Evolutionary conservation across 1,140 invertebrate species (phyloP), one percentile per base, ranked within the genome.

Genomic region (Belonocnema kinseyi): DNA sequence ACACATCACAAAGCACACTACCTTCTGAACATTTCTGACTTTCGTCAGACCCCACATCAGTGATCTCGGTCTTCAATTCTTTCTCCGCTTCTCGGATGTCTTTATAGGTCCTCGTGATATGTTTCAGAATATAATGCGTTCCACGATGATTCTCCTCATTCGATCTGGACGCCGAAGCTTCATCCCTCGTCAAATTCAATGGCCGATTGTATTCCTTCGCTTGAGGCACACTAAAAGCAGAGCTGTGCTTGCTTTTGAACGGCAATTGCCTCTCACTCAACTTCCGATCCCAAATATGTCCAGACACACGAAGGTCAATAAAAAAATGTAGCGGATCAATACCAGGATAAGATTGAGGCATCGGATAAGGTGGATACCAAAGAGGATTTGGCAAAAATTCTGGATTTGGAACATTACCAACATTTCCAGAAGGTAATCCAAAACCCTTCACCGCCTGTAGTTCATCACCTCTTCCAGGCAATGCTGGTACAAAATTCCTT

Each of bases 301-400:
- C 95, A 4, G 95, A 96, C 0, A 96, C 95, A 56, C 95, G 93
- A 0, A 96, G 86, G 83, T 96, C 96, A 56, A 96, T 96, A 88
- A 96, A 96, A 85, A 96, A 96, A 84, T 96, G 95, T 8, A 96
- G 80, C 0, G 95, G 95, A 91, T 96, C 95, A 17, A 96, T 95
- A 8, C 94, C 94, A n/a, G 95, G 95, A 72, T 91, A 90, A 7
- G 85, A 86, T 46, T 95, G 95, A 0, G 95, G 93, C 46, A 92
- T 90, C 26, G 94, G 93, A 81, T 95, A 95, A 0, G 95, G 94
- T 1, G 95, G 95, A 86, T 95, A 95, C 94, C 95, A 95, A 40
- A 95, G 93, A 0, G 95, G 94, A 2, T 94, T 93, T 0, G 94
- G 94, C 0, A 94, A 92, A 14, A 90, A 90, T 0, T 91, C 88